Conservation (phyloP, 2,888 invertebrate species). For the Belgica antarctica region DNA sequence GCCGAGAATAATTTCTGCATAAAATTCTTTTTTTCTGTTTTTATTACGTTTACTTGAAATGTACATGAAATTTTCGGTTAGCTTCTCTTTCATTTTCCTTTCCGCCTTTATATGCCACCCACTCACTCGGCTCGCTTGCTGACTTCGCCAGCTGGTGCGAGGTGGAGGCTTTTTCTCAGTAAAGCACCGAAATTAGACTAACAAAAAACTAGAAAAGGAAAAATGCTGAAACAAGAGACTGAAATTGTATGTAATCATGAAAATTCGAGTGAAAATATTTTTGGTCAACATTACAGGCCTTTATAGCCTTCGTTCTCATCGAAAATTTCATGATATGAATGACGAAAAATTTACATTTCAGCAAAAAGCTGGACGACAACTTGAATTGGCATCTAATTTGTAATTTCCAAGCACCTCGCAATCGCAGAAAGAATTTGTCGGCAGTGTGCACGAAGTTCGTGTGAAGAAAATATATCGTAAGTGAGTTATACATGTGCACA, state of each 20-base stretch:
- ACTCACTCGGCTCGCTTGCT: not conserved
- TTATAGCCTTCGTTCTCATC: not conserved
- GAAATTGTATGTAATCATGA: conserved; percentile 41
- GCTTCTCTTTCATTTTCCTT: not conserved
- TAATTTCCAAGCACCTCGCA: conserved; percentile 28
- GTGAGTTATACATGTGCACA: not conserved
- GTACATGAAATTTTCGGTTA: conserved; percentile 10
- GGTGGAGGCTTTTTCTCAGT: not conserved
- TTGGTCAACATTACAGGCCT: conserved; percentile 39
- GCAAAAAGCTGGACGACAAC: not conserved
- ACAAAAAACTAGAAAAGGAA: conserved; percentile 19
- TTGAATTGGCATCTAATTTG: conserved; percentile 41
- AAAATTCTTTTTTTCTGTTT: conserved; percentile 25
- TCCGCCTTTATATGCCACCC: not conserved
- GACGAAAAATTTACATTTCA: conserved; percentile 33
- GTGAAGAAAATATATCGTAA: conserved; percentile 16
- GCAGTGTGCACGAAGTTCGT: conserved; percentile 31
- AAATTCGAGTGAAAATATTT: too few relatives aligned
- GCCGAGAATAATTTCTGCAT: conserved; percentile 27
- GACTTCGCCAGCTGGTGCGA: conserved; percentile 4
- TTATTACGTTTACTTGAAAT: conserved; percentile 28
- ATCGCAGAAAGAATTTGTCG: not conserved
- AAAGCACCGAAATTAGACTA: conserved; percentile 12
- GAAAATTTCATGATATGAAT: conserved; percentile 40
- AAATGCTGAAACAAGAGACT: conserved; percentile 29